Evolutionary conservation across 2,888 invertebrate species (phyloP), one percentile per base, ranked within the genome.

Genomic region (Acronicta leporina): DNA sequence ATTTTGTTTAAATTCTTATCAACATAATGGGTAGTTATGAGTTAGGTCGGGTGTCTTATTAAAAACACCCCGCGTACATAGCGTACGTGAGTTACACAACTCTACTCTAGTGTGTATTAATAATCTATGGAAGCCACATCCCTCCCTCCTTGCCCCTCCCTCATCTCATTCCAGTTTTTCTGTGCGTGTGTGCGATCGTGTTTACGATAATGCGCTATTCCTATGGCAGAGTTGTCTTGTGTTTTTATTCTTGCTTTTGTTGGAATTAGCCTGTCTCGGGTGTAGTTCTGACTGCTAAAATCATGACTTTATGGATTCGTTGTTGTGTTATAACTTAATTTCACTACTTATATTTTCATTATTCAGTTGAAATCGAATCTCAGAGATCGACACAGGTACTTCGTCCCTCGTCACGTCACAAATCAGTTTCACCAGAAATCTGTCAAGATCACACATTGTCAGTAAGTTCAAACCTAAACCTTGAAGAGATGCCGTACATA

Each of bases 371-470:
- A 63, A 67, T 68, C 65, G 61, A 64, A 65, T 67, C 55, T 77
- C 58, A 50, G 62, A 63, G 59, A 63, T 68, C 55, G 61, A 69
- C 46, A 67, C 63, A 8, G 49, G 56, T 67, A 65, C 63, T 61
- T 64, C 48, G 51, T 71, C 66, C 63, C 77, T 62, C 70, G 81
- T 81, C 81, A 81, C 80, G 79, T 79, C 80, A 83, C 68, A 77
- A 72, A n/a, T n/a, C n/a, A 6, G 38, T 38, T 75, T 77, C 73
- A 72, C 63, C 58, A 75, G 72, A 79, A 81, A 81, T 76, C 80
- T 80, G 84, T 83, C 84, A 83, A 84, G 79, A 85, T 78, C 84
- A 79, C 74, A 74, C 77, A 81, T 75, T 63, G 67, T 63, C 62
- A 63, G 53, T 48, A 49, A 33, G 63, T 70, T 40, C 68, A 62